These are phyloP conservation scores for Noctilio leporinus DNA, from an alignment of 2,113 vertebrate species.

Conservation along the genomic window DNA sequence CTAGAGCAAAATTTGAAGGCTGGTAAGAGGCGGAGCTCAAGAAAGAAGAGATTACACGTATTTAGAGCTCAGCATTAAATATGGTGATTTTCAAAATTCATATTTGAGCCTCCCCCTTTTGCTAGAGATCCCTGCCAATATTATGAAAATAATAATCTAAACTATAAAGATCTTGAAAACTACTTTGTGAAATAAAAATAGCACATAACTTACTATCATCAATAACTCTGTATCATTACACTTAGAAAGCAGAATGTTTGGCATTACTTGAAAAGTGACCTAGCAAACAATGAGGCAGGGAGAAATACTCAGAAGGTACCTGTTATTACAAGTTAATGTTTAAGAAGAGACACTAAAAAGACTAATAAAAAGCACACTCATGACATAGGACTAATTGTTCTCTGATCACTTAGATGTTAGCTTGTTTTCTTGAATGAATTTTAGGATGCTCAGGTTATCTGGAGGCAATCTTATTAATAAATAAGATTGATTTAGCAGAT, in stretches of 20 bases:
- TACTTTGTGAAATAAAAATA: constrained; percentile 6
- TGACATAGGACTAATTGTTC: not conserved
- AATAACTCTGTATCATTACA: not conserved
- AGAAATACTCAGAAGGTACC: not conserved
- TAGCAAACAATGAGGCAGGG: not conserved
- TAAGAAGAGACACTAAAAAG: not conserved
- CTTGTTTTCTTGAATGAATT: not conserved
- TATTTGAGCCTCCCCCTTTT: not conserved
- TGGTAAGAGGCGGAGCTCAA: not conserved
- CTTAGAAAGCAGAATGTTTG: constrained; percentile 1
- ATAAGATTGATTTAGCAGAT: not conserved
- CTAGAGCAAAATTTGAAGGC: not conserved
- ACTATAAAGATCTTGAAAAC: constrained; percentile 11
- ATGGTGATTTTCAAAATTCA: not conserved
- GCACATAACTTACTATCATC: not conserved
- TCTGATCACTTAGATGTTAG: not conserved
- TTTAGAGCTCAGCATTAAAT: not conserved
- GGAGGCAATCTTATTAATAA: not conserved
- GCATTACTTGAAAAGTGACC: not conserved
- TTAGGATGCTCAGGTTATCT: not conserved
- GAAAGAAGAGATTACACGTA: not conserved
- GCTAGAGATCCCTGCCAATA: not conserved
- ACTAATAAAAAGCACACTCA: not conserved
- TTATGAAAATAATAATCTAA: not conserved
- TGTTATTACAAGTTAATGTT: not conserved